Evolutionary conservation across 1,140 invertebrate genomes (phyloP).

Genomic region (Zophobas atratus): DNA sequence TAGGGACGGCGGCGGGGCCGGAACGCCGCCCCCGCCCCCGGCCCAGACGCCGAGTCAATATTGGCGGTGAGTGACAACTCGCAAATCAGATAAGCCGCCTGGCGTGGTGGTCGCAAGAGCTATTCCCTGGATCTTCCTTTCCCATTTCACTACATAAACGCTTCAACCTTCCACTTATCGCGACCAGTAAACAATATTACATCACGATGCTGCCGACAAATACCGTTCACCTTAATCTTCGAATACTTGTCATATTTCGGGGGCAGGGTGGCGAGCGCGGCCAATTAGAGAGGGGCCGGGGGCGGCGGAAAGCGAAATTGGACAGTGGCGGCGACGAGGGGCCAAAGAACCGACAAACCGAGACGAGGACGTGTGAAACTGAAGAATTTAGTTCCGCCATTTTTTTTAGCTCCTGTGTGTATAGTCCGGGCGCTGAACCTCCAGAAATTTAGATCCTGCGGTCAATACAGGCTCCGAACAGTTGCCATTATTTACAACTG

Average conservation of each 20-base stretch:
- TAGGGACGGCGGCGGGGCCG: background rate
- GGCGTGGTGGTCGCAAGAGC: constrained; percentile 44
- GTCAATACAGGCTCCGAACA: too few species aligned
- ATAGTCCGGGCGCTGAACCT: too few species aligned
- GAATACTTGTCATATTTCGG: constrained; percentile 33
- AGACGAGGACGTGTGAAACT: too few species aligned
- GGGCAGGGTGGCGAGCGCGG: background rate
- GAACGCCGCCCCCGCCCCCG: constrained; percentile 1
- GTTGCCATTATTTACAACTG: too few species aligned
- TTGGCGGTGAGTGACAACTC: constrained; percentile 45
- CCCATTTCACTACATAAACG: constrained; percentile 46
- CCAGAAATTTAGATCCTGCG: too few species aligned
- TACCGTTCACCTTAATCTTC: constrained; percentile 43
- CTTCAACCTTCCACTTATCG: constrained; percentile 42
- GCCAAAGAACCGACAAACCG: too few species aligned
- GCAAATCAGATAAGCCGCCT: constrained; percentile 47
- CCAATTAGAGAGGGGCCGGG: background rate
- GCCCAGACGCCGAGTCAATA: constrained; percentile 28
- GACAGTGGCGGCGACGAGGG: background rate
- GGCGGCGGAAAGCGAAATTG: too few species aligned
- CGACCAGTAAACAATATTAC: constrained; percentile 46
- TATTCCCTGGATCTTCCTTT: constrained; percentile 49
- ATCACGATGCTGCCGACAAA: constrained; percentile 41
- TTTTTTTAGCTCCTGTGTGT: too few species aligned
- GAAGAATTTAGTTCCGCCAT: too few species aligned